Conservation (phyloP, 1,140 invertebrate species). For the Agrilus planipennis region DNA sequence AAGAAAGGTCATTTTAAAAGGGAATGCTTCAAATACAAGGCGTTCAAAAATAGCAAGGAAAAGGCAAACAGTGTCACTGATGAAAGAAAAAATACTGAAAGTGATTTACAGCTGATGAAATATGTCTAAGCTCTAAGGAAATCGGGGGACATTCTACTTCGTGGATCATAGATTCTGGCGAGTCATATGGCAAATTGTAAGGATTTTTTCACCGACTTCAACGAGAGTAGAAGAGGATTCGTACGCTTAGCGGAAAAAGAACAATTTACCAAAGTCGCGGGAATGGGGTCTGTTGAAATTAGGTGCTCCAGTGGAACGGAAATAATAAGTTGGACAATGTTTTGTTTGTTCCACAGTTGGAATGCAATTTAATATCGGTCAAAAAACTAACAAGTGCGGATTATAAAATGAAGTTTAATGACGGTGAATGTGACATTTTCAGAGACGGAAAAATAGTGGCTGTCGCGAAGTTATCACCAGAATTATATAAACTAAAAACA, state of each 20-base stretch:
- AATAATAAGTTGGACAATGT: background rate
- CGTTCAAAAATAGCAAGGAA: background rate
- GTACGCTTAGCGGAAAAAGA: background rate
- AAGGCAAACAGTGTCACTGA: background rate
- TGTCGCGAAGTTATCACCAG: background rate
- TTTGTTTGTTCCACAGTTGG: background rate
- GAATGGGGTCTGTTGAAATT: background rate
- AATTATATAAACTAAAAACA: background rate
- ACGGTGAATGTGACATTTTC: background rate
- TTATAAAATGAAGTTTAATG: background rate
- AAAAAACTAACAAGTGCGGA: background rate
- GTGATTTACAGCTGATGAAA: no score
- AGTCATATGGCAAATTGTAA: background rate
- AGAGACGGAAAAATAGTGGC: background rate
- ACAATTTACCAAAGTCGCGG: background rate
- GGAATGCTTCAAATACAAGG: background rate
- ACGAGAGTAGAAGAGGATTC: background rate
- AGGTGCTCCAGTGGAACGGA: background rate
- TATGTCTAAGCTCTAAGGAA: background rate
- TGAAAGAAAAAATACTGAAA: no score
- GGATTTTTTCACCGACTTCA: background rate
- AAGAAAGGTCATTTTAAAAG: background rate
- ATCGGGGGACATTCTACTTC: background rate
- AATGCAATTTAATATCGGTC: background rate
- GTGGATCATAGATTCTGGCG: background rate